phyloP scores from a whole-genome alignment of 2,888 invertebrate species.

The Cerceris rybyensis region DNA sequence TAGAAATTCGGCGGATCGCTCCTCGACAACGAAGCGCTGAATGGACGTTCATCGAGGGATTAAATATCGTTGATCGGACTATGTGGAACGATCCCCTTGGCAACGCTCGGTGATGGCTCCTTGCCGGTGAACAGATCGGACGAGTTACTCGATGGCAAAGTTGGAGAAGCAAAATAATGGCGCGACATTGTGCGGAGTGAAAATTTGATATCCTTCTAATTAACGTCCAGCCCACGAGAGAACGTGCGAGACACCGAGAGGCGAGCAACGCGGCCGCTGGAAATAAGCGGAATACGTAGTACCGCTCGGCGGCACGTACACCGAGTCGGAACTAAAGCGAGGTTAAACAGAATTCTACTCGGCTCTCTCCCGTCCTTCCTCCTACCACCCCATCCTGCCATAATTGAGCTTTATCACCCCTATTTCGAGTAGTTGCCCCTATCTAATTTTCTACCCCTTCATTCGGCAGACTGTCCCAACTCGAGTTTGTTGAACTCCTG shows the following conservation, averaged over 20 bases:
- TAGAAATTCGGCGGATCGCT: too few relatives aligned
- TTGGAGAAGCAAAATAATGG: constrained; percentile 30
- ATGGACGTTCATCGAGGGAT: constrained; percentile 11
- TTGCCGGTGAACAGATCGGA: constrained; percentile 3
- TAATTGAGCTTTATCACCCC: constrained; percentile 73
- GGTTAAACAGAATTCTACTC: constrained; percentile 73
- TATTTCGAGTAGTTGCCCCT: constrained; percentile 60
- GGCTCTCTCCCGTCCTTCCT: constrained; percentile 50
- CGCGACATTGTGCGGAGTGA: constrained; percentile 7
- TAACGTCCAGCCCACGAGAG: constrained; percentile 32
- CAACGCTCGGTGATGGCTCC: neutral
- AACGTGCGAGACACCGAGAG: constrained; percentile 10
- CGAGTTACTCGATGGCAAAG: constrained; percentile 6
- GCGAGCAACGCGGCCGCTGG: constrained; percentile 19
- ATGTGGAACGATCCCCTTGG: neutral
- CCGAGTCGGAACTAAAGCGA: constrained; percentile 56
- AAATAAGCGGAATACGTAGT: constrained; percentile 50
- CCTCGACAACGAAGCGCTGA: neutral
- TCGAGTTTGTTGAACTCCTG: constrained; percentile 52
- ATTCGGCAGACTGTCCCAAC: constrained; percentile 38
- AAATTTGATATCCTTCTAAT: constrained; percentile 54
- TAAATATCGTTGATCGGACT: neutral
- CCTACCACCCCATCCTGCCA: constrained; percentile 62
- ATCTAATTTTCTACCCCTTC: constrained; percentile 55
- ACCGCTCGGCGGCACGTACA: constrained; percentile 48